Evolutionary conservation across 1,140 invertebrate genomes (phyloP).

Genomic region (Olivierus martensii): DNA sequence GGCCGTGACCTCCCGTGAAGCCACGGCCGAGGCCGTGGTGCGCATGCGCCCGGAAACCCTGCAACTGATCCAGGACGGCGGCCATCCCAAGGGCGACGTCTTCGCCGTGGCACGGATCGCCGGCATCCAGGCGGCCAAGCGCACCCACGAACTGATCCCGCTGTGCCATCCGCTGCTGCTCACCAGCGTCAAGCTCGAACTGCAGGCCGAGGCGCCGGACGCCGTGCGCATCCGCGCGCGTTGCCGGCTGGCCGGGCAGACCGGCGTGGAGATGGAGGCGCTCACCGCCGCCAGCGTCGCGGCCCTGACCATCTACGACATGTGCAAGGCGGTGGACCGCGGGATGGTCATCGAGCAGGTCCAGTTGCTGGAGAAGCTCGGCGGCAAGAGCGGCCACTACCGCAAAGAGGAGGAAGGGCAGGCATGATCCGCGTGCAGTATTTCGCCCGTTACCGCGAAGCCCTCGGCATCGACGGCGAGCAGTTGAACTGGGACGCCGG

Average conservation of each 20-base stretch:
- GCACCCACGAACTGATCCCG: conserved; percentile 76
- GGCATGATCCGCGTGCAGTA: too few species aligned
- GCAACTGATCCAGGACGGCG: conserved; percentile 55
- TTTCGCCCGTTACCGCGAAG: too few species aligned
- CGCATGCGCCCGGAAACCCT: conserved; percentile 47
- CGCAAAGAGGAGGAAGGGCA: too few species aligned
- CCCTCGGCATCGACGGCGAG: too few species aligned
- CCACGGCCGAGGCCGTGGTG: conserved; percentile 55
- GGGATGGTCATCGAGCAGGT: conserved; percentile 53
- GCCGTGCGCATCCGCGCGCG: conserved; percentile 42
- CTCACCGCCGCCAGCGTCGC: conserved; percentile 72
- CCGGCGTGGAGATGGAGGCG: conserved; percentile 98
- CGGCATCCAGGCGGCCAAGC: conserved; percentile 83
- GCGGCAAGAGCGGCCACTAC: too few species aligned
- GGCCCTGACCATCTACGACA: conserved; percentile 90
- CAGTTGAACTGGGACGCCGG: too few species aligned
- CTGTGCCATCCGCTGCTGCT: conserved; percentile 70
- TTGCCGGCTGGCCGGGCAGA: conserved; percentile 49
- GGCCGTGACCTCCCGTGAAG: conserved; percentile 45
- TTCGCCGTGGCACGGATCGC: conserved; percentile 74
- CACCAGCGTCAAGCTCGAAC: conserved; percentile 39
- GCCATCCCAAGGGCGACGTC: conserved; percentile 85
- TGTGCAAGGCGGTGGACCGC: conserved; percentile 88
- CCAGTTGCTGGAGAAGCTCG: conserved; percentile 53
- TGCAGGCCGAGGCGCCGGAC: conserved; percentile 34